Base-by-base conservation (phyloP, 2,113 vertebrate genomes). In the Anguilla japonica region DNA sequence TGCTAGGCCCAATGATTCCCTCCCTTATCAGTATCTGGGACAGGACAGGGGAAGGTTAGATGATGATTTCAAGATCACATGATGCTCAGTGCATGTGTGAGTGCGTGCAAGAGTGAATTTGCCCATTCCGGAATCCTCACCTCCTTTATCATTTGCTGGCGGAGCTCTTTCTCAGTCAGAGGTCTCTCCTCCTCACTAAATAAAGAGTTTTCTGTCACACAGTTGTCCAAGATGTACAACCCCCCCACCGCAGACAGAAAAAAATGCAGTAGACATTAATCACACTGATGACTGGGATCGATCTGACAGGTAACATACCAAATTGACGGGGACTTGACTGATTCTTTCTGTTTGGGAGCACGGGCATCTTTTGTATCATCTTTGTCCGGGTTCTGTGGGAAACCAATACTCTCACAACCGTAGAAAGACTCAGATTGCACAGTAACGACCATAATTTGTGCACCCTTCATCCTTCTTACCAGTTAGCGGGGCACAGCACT, bases 181-280 rank as follows among this genome's bases (percentile, higher is more conserved):
- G 96, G 96, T 80, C 96, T 94, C 15, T 96, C 96, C 34, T 96
- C 95, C 46, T 96, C 94, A 11, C 91, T 91, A 53, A 93, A 79
- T 53, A 53, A 53, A 53, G 13, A 90, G 26, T 95, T 94, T 40
- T 95, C 95, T 34, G 84, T 78, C 56, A 95, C 93, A 85, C 91
- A 90, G 8, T 92, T 90, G 83, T 91, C 88, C 82, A 96, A 96
- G 89, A 86, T 26, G 57, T 53, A 34, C 34, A 53, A 14, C 50
- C 13, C 50, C 88, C 81, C 87, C 46, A 15, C 63, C 18, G 57
- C 83, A 78, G 3, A 80, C 40, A 84, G 22, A 81, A 43, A 82
- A 41, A 50, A 50, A 80, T 39, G 63, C 9, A 40, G 2, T 53
- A 53, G 50, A 53, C 7, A 53, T 13, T 9, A 53, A 53, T 53